Evolutionary conservation across 2,797 vertebrate species (phyloP).

Genomic region (Periparus ater): DNA sequence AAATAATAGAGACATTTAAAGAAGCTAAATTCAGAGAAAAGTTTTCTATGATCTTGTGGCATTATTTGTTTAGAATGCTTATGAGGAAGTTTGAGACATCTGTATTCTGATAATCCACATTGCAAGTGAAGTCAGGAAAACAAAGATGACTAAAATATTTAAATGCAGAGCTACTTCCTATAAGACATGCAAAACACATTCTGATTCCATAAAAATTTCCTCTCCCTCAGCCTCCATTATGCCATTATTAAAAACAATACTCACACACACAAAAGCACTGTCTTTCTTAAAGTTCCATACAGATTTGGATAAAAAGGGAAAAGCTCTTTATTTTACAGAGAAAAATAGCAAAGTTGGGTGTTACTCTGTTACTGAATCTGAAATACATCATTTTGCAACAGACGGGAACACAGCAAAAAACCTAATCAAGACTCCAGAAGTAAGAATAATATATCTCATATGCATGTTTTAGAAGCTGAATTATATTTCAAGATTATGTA

Average conservation of each 20-base stretch:
- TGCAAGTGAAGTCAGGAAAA: background rate
- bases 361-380: background rate
- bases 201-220: constrained; percentile 4
- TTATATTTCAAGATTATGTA: background rate
- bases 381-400: background rate
- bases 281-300: background rate
- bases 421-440: background rate
- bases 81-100: background rate
- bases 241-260: constrained; percentile 1
- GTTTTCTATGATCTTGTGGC: background rate
- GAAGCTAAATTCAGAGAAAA: background rate
- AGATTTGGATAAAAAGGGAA: background rate
- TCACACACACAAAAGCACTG: background rate
- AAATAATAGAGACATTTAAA: background rate
- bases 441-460: background rate
- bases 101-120: constrained; percentile 25
- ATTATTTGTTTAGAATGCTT: constrained; percentile 25
- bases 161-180: background rate
- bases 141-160: constrained; percentile 12
- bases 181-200: constrained; percentile 7
- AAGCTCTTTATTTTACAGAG: background rate
- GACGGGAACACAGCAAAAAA: background rate
- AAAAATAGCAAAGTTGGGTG: background rate
- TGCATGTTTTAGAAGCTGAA: background rate
- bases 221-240: background rate